Percentiles rank a stretch among this genome's conserved stretches.
These are phyloP conservation scores for Antechinus flavipes DNA, from an alignment of 2,113 vertebrate genomes.

Conservation along the genomic window DNA sequence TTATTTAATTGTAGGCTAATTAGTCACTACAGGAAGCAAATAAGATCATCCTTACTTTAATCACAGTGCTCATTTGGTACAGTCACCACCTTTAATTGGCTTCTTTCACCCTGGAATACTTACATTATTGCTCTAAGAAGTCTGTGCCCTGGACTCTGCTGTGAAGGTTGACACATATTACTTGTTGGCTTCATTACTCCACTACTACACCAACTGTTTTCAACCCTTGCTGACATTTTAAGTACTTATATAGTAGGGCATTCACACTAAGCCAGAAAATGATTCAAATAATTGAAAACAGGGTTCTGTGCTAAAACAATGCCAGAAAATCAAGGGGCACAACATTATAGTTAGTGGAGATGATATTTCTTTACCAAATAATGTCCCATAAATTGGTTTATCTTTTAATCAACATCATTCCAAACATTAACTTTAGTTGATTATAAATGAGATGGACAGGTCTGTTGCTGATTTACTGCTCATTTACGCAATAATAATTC, in stretches of 20 bases:
- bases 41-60: slow-evolving; percentile 58
- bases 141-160: background rate
- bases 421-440: background rate
- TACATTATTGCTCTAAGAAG: slow-evolving; percentile 13
- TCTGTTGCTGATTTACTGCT: background rate
- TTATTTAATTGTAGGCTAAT: slow-evolving; percentile 55
- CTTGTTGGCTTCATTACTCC: slow-evolving; percentile 50
- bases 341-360: background rate
- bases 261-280: background rate
- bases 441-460: background rate
- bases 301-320: background rate
- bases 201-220: slow-evolving; percentile 19
- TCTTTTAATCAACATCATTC: background rate
- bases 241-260: background rate
- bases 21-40: slow-evolving; percentile 45
- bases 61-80: slow-evolving; percentile 53
- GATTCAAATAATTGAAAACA: background rate
- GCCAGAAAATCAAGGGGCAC: background rate
- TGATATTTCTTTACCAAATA: background rate
- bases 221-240: background rate
- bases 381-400: background rate
- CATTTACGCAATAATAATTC: background rate
- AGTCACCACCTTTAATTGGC: slow-evolving; percentile 44
- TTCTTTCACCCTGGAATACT: background rate
- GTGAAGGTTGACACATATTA: slow-evolving; percentile 49